These are phyloP conservation scores for Xyrichtys novacula DNA, from an alignment of 2,797 vertebrate genomes.

Conservation along the genomic window DNA sequence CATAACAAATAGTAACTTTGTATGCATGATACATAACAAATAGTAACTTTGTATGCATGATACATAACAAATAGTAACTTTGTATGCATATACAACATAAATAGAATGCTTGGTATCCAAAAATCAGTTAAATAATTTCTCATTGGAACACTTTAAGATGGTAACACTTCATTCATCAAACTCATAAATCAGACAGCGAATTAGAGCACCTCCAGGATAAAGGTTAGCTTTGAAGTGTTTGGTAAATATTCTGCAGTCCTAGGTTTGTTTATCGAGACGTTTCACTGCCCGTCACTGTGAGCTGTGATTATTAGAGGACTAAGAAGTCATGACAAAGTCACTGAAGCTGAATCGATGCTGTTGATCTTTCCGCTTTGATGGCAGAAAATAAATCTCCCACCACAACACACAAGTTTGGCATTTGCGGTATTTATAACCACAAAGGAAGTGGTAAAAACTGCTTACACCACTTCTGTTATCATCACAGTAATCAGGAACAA, in stretches of 20 bases:
- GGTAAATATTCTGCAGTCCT: background rate
- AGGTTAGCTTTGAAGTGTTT: background rate
- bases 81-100: no score
- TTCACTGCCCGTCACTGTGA: background rate
- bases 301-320: no score
- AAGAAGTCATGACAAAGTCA: background rate
- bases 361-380: background rate
- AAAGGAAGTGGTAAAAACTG: conserved; percentile 29
- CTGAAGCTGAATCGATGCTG: background rate
- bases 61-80: no score
- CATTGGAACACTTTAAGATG: no score
- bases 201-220: no score
- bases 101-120: no score
- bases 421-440: background rate
- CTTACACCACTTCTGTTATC: background rate
- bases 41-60: no score
- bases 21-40: no score
- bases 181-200: no score
- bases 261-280: background rate
- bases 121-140: no score
- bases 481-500: background rate
- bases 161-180: no score
- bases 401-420: background rate
- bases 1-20: no score
- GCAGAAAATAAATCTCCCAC: background rate